Conservation (phyloP, 2,113 vertebrate genomes). For the Galemys pyrenaicus region DNA sequence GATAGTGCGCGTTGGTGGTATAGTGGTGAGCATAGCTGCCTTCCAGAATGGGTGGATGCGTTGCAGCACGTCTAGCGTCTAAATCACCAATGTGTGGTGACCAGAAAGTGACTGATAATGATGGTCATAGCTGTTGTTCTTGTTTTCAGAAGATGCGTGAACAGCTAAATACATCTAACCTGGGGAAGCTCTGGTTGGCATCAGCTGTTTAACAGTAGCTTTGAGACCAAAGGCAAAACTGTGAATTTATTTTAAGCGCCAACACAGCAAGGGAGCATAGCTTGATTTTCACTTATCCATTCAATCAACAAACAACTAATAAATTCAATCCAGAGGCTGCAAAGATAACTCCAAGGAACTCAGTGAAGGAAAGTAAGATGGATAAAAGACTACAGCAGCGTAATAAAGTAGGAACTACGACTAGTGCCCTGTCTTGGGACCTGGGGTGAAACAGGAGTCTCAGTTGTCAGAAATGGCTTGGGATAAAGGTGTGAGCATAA, state of each 20-base stretch:
- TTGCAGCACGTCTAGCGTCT: background rate
- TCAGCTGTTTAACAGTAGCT: background rate
- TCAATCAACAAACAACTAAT: background rate
- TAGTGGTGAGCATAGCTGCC: no score
- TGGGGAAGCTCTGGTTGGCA: background rate
- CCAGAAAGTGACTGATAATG: background rate
- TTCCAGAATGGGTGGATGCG: no score
- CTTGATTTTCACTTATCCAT: background rate
- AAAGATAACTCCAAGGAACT: background rate
- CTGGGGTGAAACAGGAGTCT: background rate
- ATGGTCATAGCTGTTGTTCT: background rate
- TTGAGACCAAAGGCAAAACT: background rate
- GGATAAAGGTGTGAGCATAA: background rate
- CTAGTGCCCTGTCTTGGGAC: background rate
- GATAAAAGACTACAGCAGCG: no score
- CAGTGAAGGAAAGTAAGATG: background rate
- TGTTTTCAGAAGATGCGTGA: background rate
- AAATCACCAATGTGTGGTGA: background rate
- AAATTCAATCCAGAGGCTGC: background rate
- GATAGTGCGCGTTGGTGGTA: no score
- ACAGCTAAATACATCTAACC: background rate
- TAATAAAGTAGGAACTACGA: background rate
- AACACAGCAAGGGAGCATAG: no score
- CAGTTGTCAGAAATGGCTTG: background rate
- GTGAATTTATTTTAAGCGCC: background rate